Percentiles rank a stretch among this genome's conserved stretches.
phyloP scores from a whole-genome alignment of 2,797 vertebrate genomes.

The Anguilla pacifica region DNA sequence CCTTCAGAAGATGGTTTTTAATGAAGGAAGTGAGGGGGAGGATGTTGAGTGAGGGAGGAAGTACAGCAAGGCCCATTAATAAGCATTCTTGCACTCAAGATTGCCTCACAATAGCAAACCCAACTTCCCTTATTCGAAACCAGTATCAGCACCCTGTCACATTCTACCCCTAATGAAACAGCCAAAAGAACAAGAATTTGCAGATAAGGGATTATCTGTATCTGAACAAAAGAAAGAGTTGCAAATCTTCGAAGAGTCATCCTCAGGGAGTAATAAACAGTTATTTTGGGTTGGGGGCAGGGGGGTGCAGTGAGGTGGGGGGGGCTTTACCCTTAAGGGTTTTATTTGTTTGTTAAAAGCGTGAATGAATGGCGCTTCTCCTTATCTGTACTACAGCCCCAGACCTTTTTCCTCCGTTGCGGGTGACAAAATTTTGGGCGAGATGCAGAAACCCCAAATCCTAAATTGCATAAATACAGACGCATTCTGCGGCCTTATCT shows the following conservation, averaged over 20 bases:
- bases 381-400: background rate
- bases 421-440: background rate
- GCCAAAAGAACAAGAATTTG: background rate
- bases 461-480: background rate
- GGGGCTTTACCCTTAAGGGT: background rate
- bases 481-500: background rate
- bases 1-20: background rate
- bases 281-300: background rate
- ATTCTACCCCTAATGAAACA: background rate
- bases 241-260: background rate
- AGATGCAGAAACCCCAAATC: background rate
- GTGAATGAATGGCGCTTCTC: background rate
- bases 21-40: background rate
- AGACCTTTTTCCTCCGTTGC: background rate
- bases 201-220: background rate
- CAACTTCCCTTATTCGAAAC: background rate
- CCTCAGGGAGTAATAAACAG: background rate
- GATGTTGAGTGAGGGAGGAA: background rate
- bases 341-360: background rate
- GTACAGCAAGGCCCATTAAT: background rate
- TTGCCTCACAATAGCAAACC: background rate
- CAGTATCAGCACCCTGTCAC: background rate
- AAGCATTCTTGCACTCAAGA: background rate
- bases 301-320: background rate
- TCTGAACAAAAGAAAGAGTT: background rate